Conservation (phyloP, 2,888 invertebrate genomes). For the Drepana falcataria region DNA sequence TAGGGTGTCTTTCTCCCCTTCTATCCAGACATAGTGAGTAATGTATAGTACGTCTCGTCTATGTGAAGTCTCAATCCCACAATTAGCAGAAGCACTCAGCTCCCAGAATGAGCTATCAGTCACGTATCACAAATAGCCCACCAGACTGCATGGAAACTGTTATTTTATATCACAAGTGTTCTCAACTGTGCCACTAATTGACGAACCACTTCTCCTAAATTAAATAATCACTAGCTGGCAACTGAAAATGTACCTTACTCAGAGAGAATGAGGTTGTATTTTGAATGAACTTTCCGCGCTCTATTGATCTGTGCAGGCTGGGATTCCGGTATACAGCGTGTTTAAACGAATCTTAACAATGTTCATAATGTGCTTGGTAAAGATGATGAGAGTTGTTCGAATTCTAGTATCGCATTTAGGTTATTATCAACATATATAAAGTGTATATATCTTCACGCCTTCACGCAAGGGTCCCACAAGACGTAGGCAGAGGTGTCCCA, state of each 20-base stretch:
- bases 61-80: neutral
- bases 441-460: no score
- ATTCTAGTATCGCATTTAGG: no score
- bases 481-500: no score
- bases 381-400: no score
- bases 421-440: no score
- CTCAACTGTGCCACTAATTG: slow-evolving; percentile 47
- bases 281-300: slow-evolving; percentile 17
- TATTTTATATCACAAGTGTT: slow-evolving; percentile 2
- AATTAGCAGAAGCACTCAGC: neutral
- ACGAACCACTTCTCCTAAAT: slow-evolving; percentile 34
- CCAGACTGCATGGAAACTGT: slow-evolving; percentile 2
- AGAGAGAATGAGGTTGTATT: slow-evolving; percentile 20
- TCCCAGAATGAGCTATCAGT: neutral
- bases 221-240: slow-evolving; percentile 11
- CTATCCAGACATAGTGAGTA: no score
- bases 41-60: no score
- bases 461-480: no score
- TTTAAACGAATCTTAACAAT: slow-evolving; percentile 9
- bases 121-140: neutral
- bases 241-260: slow-evolving; percentile 23
- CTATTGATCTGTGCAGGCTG: slow-evolving; percentile 42
- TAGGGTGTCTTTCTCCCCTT: no score
- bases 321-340: slow-evolving; percentile 44
- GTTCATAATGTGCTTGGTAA: slow-evolving; percentile 14